Evolutionary conservation across 2,113 vertebrate genomes (phyloP), one percentile per base, ranked within the genome.

Genomic region (Bothrops jararaca): DNA sequence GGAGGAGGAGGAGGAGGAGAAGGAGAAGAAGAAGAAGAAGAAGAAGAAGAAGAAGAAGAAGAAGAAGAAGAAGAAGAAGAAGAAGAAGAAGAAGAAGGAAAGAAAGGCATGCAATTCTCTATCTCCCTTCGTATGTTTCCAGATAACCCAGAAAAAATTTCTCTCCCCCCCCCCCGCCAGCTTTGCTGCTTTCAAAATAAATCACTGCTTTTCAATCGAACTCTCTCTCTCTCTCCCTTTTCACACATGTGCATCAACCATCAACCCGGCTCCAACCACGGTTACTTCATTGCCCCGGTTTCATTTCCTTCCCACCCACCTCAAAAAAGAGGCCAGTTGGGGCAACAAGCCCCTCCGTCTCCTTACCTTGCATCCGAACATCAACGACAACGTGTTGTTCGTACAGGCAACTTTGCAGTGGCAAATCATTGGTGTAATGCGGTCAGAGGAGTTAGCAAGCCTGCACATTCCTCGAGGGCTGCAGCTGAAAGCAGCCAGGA

Each of bases 301-400:
- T 48, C 48, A 48, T 48, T 48, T 7, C 48, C 48, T 7, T 1
- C 48, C 48, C n/a, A n/a, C n/a, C 48, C 48, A 1, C 48, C 48
- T 6, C 48, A 48, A 48, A 48, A 48, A 48, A 95, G 7, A 95
- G 74, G 95, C 95, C 92, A 90, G 94, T 95, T 94, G 0, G 94
- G 94, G 94, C 90, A 96, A 89, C 42, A 93, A 86, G 93, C 95
- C 95, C 93, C 96, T 96, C 93, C 95, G 93, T 92, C 50, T 97
- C 98, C 98, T 99, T 99, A 99, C 99, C 99, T 99, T 99, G 97
- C 99, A 99, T 98, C 99, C 98, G 97, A 99, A 99, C 98, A 99
- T 99, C 98, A 99, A 97, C 95, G 98, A 99, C 92, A 99, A 97
- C 96, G 98, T 98, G 98, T 98, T 99, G 98, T 98, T 98, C 97